phyloP scores from a whole-genome alignment of 2,888 invertebrate species.

The Chrysina gloriosa region DNA sequence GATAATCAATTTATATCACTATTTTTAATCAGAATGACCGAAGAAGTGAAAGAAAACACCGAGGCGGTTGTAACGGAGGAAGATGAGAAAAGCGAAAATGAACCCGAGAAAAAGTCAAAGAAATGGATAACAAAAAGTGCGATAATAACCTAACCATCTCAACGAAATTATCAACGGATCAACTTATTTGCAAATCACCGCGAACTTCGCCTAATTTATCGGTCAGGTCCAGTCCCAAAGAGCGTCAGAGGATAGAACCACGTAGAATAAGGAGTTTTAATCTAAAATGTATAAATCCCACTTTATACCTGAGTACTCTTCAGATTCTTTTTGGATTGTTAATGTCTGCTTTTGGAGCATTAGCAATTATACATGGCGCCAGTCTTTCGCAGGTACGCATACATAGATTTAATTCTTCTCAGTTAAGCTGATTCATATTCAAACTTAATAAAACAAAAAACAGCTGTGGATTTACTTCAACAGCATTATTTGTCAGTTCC shows the following conservation, averaged over 20 bases:
- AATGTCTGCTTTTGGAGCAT: slow-evolving; percentile 73
- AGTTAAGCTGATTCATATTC: no score
- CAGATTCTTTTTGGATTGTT: slow-evolving; percentile 74
- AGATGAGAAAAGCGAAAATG: background rate
- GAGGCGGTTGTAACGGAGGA: slow-evolving; percentile 11
- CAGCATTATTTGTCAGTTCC: no score
- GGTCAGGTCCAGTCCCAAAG: slow-evolving; percentile 49
- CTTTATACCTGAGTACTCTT: slow-evolving; percentile 67
- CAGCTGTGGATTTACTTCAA: no score
- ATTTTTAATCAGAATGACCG: slow-evolving; percentile 1
- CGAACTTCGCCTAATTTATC: slow-evolving; percentile 58
- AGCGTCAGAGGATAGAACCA: slow-evolving; percentile 44
- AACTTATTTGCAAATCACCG: slow-evolving; percentile 70
- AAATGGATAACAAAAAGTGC: slow-evolving; percentile 31
- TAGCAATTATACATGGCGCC: slow-evolving; percentile 74
- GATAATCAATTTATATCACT: background rate
- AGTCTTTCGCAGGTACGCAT: slow-evolving; percentile 62
- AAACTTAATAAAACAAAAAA: no score
- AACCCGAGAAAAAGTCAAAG: background rate
- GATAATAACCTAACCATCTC: slow-evolving; percentile 54
- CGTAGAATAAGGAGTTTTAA: slow-evolving; percentile 32
- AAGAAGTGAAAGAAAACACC: slow-evolving; percentile 7
- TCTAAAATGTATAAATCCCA: slow-evolving; percentile 45
- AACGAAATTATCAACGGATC: slow-evolving; percentile 67
- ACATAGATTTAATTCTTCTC: no score